A percentile compares a stretch with the other conserved stretches of the same genome.
Evolutionary conservation across 2,113 vertebrate species (phyloP).

Genomic region (Ivindomyrus marchei): DNA sequence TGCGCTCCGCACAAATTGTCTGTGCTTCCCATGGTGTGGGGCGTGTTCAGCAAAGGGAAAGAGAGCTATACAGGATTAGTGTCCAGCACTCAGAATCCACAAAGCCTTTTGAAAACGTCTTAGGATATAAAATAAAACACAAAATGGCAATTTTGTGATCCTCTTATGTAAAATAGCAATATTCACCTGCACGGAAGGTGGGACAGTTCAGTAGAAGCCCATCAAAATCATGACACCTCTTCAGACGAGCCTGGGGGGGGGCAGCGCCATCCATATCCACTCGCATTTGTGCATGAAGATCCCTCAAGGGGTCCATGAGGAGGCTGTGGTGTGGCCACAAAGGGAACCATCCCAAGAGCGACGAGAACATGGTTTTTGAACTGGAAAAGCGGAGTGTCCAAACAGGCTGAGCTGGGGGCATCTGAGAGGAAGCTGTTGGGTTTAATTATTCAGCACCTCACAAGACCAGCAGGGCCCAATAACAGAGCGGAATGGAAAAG

Average conservation of each 20-base stretch:
- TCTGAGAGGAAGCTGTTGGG: too few relatives aligned
- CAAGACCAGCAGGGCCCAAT: neutral
- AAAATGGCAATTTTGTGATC: neutral
- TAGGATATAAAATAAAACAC: neutral
- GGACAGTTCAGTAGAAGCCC: neutral
- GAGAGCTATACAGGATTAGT: neutral
- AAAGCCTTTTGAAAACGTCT: neutral
- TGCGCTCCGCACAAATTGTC: neutral
- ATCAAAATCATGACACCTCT: neutral
- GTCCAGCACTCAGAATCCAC: neutral
- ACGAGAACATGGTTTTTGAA: neutral
- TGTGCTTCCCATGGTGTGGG: neutral
- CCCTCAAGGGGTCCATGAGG: neutral
- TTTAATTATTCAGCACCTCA: neutral
- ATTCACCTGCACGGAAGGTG: neutral
- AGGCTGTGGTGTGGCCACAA: neutral
- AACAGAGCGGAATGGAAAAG: neutral
- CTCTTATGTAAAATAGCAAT: neutral
- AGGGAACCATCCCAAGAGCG: neutral
- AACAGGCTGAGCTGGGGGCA: neutral
- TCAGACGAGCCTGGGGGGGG: neutral
- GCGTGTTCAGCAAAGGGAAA: neutral
- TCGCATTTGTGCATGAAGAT: neutral
- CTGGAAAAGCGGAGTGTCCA: neutral
- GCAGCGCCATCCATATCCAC: neutral